Evolutionary conservation across 1,140 invertebrate species (phyloP), one percentile per base, ranked within the genome.

Genomic region (Chionoecetes opilio): DNA sequence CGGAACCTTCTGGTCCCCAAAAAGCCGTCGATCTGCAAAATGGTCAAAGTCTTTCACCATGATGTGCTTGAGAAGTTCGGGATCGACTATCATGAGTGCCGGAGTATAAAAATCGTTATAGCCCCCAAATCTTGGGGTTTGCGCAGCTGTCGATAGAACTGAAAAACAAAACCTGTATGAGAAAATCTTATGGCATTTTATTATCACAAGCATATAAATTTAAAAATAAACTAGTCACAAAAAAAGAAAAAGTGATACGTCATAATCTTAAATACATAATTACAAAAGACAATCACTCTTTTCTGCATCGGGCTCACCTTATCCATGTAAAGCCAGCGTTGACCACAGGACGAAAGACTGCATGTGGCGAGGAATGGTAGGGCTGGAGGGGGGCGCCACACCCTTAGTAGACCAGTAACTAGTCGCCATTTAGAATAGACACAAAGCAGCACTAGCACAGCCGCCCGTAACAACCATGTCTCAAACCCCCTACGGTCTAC

Each of bases 1-100:
- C n/a, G n/a, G n/a, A n/a, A 31, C 37, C 89, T 53, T 26, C 46
- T 91, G 21, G 46, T 46, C 31, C 38, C 29, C 46, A 17, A 91
- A 91, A 1, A 17, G 0, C 0, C 46, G 89, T 32, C 89, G 26
- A 26, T 75, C 35, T 9, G 31, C 14, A 29, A 91, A 91, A 41
- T 91, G 89, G 29, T 91, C 89, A n/a, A 91, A 91, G 32, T 91
- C 89, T 21, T 91, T 91, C 37, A 91, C 89, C 89, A 91, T n/a
- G 32, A 91, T 53, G 37, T 63, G 38, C n/a, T n/a, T n/a, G n/a
- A n/a, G n/a, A n/a, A n/a, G n/a, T n/a, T n/a, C n/a, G n/a, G 41
- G 41, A 14, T 91, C 89, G 8, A 26, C 8, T 9, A 91, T 32
- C 17, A 46, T 35, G 26, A 91, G 38, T 2, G 63, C 46, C 14